Conservation (phyloP, 2,113 vertebrate genomes). For the Carassius gibelio region DNA sequence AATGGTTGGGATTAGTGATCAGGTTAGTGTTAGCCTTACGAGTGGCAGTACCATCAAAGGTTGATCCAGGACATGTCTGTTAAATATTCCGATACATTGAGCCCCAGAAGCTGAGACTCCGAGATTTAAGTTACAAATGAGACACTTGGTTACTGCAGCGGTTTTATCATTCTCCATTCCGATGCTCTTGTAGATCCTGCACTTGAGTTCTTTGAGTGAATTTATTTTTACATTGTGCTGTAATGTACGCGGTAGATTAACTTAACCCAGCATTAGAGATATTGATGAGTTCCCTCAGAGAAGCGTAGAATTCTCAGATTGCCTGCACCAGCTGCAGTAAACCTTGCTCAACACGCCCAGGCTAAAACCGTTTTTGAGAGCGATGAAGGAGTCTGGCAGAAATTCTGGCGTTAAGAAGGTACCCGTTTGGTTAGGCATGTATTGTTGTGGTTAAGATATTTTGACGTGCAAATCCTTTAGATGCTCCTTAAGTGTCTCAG, state of each 20-base stretch:
- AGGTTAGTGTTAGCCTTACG: too few species aligned
- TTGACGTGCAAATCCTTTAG: not conserved
- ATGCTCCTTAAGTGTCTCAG: conserved; percentile 6
- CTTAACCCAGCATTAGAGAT: conserved; percentile 55
- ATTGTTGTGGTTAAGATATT: conserved; percentile 32
- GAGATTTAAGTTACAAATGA: not conserved
- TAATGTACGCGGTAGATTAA: conserved; percentile 49
- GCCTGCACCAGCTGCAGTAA: conserved; percentile 23
- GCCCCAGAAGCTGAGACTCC: not conserved
- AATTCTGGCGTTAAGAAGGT: not conserved
- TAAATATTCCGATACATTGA: not conserved
- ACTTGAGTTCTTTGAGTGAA: not conserved
- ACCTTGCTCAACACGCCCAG: not conserved
- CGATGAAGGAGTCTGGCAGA: not conserved
- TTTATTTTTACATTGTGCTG: conserved; percentile 47
- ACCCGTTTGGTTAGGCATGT: conserved; percentile 1
- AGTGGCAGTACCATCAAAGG: too few species aligned
- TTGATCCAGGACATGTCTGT: not conserved
- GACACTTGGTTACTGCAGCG: not conserved
- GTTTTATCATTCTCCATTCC: not conserved
- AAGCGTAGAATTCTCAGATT: conserved; percentile 35
- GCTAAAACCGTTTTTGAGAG: not conserved
- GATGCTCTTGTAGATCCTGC: not conserved
- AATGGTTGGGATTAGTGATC: too few species aligned
- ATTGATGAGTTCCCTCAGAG: conserved; percentile 50